Base-by-base conservation (phyloP, 2,113 vertebrate genomes). In the Pedionomus torquatus region DNA sequence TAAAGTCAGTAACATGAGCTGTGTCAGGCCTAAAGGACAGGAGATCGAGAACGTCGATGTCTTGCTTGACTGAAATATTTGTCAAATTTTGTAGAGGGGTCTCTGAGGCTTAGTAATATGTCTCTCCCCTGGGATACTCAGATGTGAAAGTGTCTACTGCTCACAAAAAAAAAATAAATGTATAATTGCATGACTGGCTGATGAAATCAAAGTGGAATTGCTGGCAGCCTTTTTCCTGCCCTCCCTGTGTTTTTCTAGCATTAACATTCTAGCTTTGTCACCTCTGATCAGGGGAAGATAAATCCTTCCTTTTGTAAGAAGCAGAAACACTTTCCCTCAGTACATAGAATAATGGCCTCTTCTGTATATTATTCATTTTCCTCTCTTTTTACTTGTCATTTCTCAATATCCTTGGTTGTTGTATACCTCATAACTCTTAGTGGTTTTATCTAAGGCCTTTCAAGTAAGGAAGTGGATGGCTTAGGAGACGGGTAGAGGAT, bases 251-350 rank as follows among this genome's bases (percentile, higher is more conserved):
- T 95, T 92, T 87, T 55, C 41, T 84, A 78, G 10, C 60, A 78
- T 95, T 94, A 91, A 81, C 55, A 39, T 82, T 87, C 54, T 55
- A 61, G 57, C 60, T 91, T 91, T 85, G 89, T 93, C 91, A 91
- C 88, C 76, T 77, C 83, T 72, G 81, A 86, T 84, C 79, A 60
- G 94, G 70, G 52, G 57, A 71, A 77, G 44, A 88, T 78, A 88
- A 93, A 95, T 97, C 89, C 89, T 83, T 61, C 92, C 95, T 95
- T 97, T 97, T 94, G 66, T 86, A 89, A 83, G 90, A 88, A 96
- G 94, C 95, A 87, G 94, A 89, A 96, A 86, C 88, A 37, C 75
- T 96, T 96, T 95, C 93, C 93, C 83, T 87, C 24, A 17, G 91
- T 78, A 91, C 80, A 65, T 4, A 89, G 86, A 96, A 64, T 96